Evolutionary conservation across 2,888 invertebrate genomes (phyloP), one percentile per base, ranked within the genome.

Genomic region (Scaptomyza caliginosa): DNA sequence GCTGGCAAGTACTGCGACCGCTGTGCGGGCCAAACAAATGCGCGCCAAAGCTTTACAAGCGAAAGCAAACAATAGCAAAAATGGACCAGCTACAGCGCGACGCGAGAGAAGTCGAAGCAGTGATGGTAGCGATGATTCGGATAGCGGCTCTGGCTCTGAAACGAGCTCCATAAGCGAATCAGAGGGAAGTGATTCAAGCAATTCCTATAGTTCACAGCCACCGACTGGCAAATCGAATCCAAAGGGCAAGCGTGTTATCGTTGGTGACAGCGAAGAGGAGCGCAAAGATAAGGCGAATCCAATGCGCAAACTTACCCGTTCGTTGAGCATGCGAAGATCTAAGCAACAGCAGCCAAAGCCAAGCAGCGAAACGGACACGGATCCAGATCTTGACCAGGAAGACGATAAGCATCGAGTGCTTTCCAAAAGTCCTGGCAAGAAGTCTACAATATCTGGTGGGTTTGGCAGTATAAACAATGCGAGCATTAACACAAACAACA

Each of bases 271-370:
- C 45, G 89, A 86, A 50, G 90, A 90, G 42, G 84, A 82, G 59
- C 86, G 74, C 24, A 86, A 74, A 24, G 83, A 82, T 11, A 78
- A 87, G 13, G 80, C 72, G n/a, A 82, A 76, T 52, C 88, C 90
- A 3, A 82, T 94, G 0, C 92, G 95, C 17, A 96, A 96, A 83
- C 90, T 94, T 21, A 95, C 96, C 0, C 92, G 96, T 8, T 95
- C 95, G 0, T 92, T 95, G 0, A 95, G 94, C 45, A 94, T 94
- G 4, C 92, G 95, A 1, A 94, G 94, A 57, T 94, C 94, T 0
- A 93, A 94, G 62, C 93, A 94, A 77, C 93, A 94, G 0, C 92
- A 93, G 0, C 91, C 93, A 0, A 88, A 89, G 39, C 72, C 70
- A 24, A 89, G 88, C n/a, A 90, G 89, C 6, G 92, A 92, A 32